phyloP scores from a whole-genome alignment of 1,140 invertebrate genomes.

The Cryptotermes secundus region DNA sequence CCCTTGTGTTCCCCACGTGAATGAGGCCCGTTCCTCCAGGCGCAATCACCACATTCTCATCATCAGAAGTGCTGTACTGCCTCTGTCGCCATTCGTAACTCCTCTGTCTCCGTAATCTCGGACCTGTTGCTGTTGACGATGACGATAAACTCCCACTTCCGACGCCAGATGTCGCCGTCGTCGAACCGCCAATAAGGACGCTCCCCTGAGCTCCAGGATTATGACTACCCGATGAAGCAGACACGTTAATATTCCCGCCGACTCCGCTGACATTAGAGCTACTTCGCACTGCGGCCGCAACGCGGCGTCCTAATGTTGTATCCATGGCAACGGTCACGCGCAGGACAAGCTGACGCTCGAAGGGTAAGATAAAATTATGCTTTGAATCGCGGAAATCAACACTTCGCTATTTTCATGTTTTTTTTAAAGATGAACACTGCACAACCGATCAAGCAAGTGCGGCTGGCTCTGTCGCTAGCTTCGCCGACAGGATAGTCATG shows the following conservation, averaged over 20 bases:
- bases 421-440: background rate
- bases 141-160: background rate
- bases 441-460: background rate
- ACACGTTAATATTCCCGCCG: background rate
- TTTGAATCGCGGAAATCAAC: background rate
- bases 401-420: background rate
- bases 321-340: constrained; percentile 25
- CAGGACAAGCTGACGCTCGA: background rate
- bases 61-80: constrained; percentile 36
- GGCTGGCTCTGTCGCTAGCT: background rate
- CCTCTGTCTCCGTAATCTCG: constrained; percentile 32
- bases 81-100: constrained; percentile 36
- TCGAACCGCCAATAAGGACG: background rate
- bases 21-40: background rate
- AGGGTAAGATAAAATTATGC: background rate
- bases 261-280: background rate
- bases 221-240: background rate
- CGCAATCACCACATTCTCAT: constrained; percentile 29
- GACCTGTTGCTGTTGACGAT: constrained; percentile 30
- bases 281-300: constrained; percentile 22
- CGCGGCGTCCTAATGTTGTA: constrained; percentile 30
- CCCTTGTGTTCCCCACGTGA: constrained; percentile 4
- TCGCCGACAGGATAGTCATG: background rate
- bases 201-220: background rate
- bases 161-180: constrained; percentile 24